Evolutionary conservation across 2,888 invertebrate genomes (phyloP).

Genomic region (Nephrocerus scutellatus): DNA sequence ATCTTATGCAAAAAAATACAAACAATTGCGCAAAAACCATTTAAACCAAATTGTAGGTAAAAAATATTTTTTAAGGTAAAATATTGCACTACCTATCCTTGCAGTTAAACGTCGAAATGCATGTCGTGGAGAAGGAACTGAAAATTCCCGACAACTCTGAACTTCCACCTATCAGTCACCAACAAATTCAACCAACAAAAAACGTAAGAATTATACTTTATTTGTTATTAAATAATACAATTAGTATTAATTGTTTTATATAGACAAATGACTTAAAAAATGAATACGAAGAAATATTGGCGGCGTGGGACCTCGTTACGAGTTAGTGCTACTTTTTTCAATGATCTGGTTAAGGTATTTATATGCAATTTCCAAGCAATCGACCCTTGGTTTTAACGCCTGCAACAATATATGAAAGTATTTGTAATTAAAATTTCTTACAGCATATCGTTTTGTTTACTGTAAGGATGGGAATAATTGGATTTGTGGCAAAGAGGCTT

Average conservation of each 20-base stretch:
- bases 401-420: slow-evolving; percentile 27
- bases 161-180: slow-evolving; percentile 3
- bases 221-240: neutral
- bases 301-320: slow-evolving; percentile 15
- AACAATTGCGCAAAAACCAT: too few relatives aligned
- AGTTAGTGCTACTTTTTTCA: slow-evolving; percentile 9
- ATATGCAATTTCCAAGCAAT: slow-evolving; percentile 43
- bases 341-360: slow-evolving; percentile 28
- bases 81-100: neutral
- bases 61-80: neutral
- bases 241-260: neutral
- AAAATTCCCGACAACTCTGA: slow-evolving; percentile 27
- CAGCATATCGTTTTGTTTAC: too few relatives aligned
- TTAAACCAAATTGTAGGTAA: slow-evolving; percentile 30
- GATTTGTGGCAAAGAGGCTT: slow-evolving; percentile 33
- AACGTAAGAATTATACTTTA: slow-evolving; percentile 5
- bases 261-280: slow-evolving; percentile 26
- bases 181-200: neutral
- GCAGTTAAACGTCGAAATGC: slow-evolving; percentile 32
- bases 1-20: slow-evolving; percentile 25
- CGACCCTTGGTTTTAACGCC: slow-evolving; percentile 41
- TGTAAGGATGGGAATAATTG: slow-evolving; percentile 44
- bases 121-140: slow-evolving; percentile 26
- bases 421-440: too few relatives aligned
- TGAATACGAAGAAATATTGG: slow-evolving; percentile 20